phyloP scores from a whole-genome alignment of 2,888 invertebrate species.

The Philonicus albiceps region DNA sequence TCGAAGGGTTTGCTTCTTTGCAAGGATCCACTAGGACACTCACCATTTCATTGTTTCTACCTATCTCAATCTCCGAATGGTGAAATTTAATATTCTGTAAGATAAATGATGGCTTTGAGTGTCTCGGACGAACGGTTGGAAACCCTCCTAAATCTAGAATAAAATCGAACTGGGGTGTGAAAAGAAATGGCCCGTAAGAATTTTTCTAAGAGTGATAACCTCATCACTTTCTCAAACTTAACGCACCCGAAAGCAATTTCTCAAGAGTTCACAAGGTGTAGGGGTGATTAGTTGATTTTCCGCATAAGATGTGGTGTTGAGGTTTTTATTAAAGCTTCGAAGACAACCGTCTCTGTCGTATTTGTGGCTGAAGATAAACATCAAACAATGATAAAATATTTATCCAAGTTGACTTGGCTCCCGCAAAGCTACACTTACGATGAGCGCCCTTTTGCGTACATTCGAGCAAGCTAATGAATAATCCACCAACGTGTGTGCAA shows the following conservation, averaged over 20 bases:
- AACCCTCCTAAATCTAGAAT: not conserved
- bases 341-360: not conserved
- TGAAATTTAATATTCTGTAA: not conserved
- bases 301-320: not conserved
- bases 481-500: slow-evolving; percentile 8
- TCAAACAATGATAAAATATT: not conserved
- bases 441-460: not conserved
- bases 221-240: not conserved
- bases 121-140: not conserved
- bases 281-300: not conserved
- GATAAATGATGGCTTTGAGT: not conserved
- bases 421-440: not conserved
- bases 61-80: not conserved
- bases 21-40: not conserved
- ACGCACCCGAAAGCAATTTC: not conserved
- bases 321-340: not conserved
- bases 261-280: not conserved
- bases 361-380: not conserved
- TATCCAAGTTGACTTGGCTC: slow-evolving; percentile 14
- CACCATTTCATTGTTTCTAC: not conserved
- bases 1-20: not conserved
- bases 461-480: not conserved
- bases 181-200: not conserved
- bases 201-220: not conserved
- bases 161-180: not conserved